Evolutionary conservation across 53 echinoderm and acorn worm genomes (phyloP), one percentile per base, ranked within the genome.

Genomic region (Henricia sp.): DNA sequence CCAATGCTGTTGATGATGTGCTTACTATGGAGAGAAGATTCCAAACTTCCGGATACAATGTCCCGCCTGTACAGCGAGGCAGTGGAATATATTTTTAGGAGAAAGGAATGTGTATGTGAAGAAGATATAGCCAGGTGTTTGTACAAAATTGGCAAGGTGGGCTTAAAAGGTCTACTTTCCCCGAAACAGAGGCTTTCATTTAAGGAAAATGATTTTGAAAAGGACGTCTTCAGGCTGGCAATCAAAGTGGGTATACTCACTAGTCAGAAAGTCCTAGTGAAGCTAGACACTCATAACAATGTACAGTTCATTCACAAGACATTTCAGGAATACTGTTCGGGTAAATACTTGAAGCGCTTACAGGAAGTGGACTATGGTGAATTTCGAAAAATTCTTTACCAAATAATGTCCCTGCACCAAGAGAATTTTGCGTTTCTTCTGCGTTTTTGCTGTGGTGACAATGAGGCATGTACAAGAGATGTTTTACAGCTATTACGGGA

Each of bases 251-350:
- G 68, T 68, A 25, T 68, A n/a, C 42, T 68, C 40, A 68, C 68
- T 21, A 68, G 40, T 3, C 2, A 68, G 19, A 36, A 20, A 36
- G 43, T 68, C 43, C 40, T 68, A 37, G 25, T 39, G 24, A 26
- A 33, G 52, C n/a, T n/a, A n/a, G n/a, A n/a, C n/a, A n/a, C n/a
- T n/a, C n/a, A n/a, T n/a, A n/a, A n/a, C n/a, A n/a, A n/a, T n/a
- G n/a, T n/a, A n/a, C n/a, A n/a, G n/a, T n/a, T n/a, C n/a, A n/a
- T n/a, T n/a, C n/a, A n/a, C n/a, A n/a, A n/a, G n/a, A n/a, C n/a
- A n/a, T n/a, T n/a, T n/a, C n/a, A n/a, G 32, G 82, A 82, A 20
- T 82, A 28, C 33, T 46, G 20, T 62, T 65, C 51, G 1, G 82
- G 48, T 50, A 42, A 37, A 29, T 82, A 82, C 65, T 67, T 42